Evolutionary conservation across 37 sponge, comb jelly and placozoan genomes (phyloP), one percentile per base, ranked within the genome.

Genomic region (Hormiphora californensis): DNA sequence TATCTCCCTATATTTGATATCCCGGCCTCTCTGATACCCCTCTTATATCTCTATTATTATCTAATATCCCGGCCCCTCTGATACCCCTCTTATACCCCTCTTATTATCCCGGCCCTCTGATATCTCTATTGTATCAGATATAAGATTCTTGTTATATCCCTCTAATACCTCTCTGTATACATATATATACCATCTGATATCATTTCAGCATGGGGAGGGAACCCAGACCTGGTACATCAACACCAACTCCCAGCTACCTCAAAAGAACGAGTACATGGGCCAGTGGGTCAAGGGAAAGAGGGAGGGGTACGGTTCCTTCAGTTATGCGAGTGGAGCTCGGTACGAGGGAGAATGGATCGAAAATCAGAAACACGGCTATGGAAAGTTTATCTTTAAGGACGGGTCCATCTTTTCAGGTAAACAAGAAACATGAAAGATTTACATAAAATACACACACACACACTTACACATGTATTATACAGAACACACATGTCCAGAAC

Each of bases 261-360:
- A 43, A 1, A 39, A 33, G 81, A 73, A 73, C 25, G 44, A 73
- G 81, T 73, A 73, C 46, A 21, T 43, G 25, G 81, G 81, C 9
- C 81, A 73, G 44, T 73, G 81, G 81, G 81, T 73, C 5, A 28
- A 73, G 9, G 81, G 93, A 11, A 54, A 40, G 63, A 90, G 94
- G 65, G 53, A 91, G 12, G 96, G 96, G 25, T 1, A 68, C 15
- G 96, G 96, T 0, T 86, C 89, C 5, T 92, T 95, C 86, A 86
- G 88, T 63, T 95, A 95, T 86, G 96, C 96, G 11, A 92, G 92
- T 89, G 96, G 96, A 25, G 91, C 90, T 4, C 44, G 43, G 85
- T 95, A 92, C 86, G 87, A 36, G 34, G 96, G 96, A 4, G 88
- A 69, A 43, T 95, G 96, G 96, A 7, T 1, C 0, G 32, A 54